Percentiles rank a stretch among this genome's conserved stretches.
Evolutionary conservation across 2,113 vertebrate species (phyloP).

Genomic region (Rhinopomastus cyanomelas): DNA sequence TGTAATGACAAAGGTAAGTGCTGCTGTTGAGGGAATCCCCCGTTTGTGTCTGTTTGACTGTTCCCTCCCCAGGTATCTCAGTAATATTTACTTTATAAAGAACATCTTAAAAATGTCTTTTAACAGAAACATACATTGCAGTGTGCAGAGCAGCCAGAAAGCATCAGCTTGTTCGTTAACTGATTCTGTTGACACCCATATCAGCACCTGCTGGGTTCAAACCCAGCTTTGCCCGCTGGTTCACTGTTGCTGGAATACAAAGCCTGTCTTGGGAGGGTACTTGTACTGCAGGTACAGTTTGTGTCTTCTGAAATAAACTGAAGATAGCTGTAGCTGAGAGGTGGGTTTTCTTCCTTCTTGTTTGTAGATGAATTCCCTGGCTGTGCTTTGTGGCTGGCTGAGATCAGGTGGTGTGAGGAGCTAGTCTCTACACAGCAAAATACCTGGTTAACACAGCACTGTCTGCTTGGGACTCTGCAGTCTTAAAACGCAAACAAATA

Average conservation of each 20-base stretch:
- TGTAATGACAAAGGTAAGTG: background rate
- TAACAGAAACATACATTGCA: background rate
- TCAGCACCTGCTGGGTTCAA: too few relatives aligned
- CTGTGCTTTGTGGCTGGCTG: background rate
- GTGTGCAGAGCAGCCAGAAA: background rate
- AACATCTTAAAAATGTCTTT: background rate
- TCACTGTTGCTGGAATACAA: too few relatives aligned
- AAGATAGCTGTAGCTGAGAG: background rate
- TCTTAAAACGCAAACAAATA: background rate
- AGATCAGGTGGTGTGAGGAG: background rate
- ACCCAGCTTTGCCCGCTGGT: too few relatives aligned
- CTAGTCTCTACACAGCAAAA: background rate
- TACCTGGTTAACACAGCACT: background rate
- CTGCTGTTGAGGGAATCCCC: background rate
- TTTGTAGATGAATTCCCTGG: background rate
- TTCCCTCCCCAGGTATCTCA: background rate
- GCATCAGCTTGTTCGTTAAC: background rate
- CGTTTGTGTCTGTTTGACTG: background rate
- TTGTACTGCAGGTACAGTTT: accelerated
- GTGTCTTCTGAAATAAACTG: background rate
- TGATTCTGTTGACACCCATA: accelerated
- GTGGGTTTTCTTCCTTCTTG: background rate
- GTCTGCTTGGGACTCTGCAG: too few relatives aligned
- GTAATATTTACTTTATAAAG: background rate
- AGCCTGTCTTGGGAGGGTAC: background rate